Base-by-base conservation (phyloP, 2,888 invertebrate genomes). In the Megastigmus dorsalis region DNA sequence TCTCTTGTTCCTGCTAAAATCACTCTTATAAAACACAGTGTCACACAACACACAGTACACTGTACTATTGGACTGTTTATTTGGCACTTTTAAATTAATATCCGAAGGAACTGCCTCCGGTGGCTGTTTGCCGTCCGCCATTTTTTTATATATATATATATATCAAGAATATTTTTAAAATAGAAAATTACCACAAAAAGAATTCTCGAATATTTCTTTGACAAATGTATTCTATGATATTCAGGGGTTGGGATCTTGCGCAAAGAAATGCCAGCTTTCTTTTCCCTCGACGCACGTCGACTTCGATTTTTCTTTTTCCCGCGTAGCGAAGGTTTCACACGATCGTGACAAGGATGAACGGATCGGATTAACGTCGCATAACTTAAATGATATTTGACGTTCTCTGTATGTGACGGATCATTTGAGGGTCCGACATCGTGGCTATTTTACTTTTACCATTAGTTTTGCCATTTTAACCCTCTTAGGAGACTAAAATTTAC, bases 281-380 rank as follows among this genome's bases (percentile, higher is more conserved):
- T 45, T 54, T 50, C 43, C 41, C 33, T 23, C 13, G 65, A n/a
- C 43, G 20, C 67, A 33, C 36, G 55, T 57, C 43, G 33, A 41
- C 36, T 66, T 55, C 41, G 41, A 28, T 54, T 41, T 41, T 41
- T 54, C 43, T 36, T 26, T 1, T 7, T 10, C 48, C 0, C 7
- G 45, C 26, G 3, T 10, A 9, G 1, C 1, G 15, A n/a, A 38
- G 63, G 33, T 52, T 20, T 15, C 38, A 15, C 33, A n/a, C 26
- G 50, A 38, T 52, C 45, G 10, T 41, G 67, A 54, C 54, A 70
- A 54, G 52, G 45, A 41, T 50, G 60, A 70, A 50, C 43, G 54
- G 36, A 70, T 62, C 52, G 62, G 52, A 70, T 62, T 62, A 62
- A 54, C 43, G 52, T 52, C 52, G 68, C 52, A 38, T 60, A 69